A percentile compares a stretch with the other conserved stretches of the same genome.
Conservation (phyloP, 2,888 invertebrate genomes). For the Netelia fuscicornis region DNA sequence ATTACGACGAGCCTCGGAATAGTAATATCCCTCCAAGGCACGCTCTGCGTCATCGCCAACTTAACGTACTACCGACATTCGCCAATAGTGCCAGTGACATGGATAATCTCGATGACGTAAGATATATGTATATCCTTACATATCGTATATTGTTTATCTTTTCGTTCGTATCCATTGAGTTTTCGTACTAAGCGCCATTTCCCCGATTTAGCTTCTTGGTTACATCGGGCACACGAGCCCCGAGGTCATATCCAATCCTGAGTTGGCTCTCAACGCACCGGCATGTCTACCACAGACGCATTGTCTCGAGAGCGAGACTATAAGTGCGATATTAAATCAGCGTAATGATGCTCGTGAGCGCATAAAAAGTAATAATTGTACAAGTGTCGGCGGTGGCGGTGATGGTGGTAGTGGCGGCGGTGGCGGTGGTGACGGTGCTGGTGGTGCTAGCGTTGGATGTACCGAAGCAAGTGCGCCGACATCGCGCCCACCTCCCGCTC, state of each 20-base stretch:
- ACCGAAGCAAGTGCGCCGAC: slow-evolving; percentile 85
- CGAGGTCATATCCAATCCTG: slow-evolving; percentile 86
- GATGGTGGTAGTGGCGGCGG: too few relatives aligned
- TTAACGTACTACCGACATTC: slow-evolving; percentile 92
- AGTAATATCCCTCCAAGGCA: slow-evolving; percentile 88
- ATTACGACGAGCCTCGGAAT: slow-evolving; percentile 71
- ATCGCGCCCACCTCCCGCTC: slow-evolving; percentile 86
- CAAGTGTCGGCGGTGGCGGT: slow-evolving; percentile 84
- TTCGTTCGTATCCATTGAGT: not conserved
- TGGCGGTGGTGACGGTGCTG: too few relatives aligned
- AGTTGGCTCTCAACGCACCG: slow-evolving; percentile 90
- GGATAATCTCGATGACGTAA: slow-evolving; percentile 97
- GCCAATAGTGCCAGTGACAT: slow-evolving; percentile 94
- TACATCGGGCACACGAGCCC: slow-evolving; percentile 97
- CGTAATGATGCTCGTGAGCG: slow-evolving; percentile 93
- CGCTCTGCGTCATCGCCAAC: slow-evolving; percentile 90
- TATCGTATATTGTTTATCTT: slow-evolving; percentile 9
- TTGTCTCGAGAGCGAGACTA: slow-evolving; percentile 93
- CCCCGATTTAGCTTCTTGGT: slow-evolving; percentile 89
- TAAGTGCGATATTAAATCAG: slow-evolving; percentile 94
- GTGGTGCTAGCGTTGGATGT: slow-evolving; percentile 9
- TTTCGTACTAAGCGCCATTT: not conserved
- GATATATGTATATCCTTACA: slow-evolving; percentile 75
- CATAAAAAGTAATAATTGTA: slow-evolving; percentile 82
- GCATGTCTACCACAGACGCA: slow-evolving; percentile 90